These are phyloP conservation scores for Chymomyza procnemis DNA, from an alignment of 2,888 invertebrate genomes.

Conservation along the genomic window DNA sequence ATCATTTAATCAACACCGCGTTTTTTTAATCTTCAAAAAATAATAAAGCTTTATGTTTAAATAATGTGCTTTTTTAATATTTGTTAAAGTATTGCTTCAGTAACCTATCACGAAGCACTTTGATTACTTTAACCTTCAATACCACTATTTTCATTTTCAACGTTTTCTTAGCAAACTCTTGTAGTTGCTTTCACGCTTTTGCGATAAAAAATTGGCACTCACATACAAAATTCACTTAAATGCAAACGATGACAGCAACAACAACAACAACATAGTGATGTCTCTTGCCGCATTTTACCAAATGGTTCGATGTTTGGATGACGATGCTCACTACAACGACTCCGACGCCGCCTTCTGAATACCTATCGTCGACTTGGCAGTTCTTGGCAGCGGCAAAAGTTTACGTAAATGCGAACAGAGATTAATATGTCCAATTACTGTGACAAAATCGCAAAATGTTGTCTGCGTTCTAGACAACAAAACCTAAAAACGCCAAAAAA, in stretches of 20 bases:
- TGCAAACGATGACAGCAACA: conserved; percentile 18
- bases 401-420: conserved; percentile 67
- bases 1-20: no score
- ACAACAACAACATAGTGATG: not conserved
- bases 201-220: conserved; percentile 60
- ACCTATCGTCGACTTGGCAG: conserved; percentile 33
- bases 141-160: conserved; percentile 7
- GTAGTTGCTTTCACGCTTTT: conserved; percentile 13
- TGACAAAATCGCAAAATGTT: conserved; percentile 77
- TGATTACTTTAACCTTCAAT: no score
- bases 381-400: conserved; percentile 55
- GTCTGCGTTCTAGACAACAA: conserved; percentile 62
- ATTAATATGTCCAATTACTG: conserved; percentile 79
- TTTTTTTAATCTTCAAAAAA: no score
- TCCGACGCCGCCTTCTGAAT: conserved; percentile 32
- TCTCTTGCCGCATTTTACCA: conserved; percentile 17
- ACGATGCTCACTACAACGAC: not conserved
- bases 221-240: conserved; percentile 42
- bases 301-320: not conserved
- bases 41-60: no score
- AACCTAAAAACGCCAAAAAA: conserved; percentile 22
- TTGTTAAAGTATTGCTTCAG: no score
- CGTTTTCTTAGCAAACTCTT: conserved; percentile 27
- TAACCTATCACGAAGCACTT: no score
- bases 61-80: no score